phyloP scores from a whole-genome alignment of 2,888 invertebrate genomes.

The Perithous albicinctus region DNA sequence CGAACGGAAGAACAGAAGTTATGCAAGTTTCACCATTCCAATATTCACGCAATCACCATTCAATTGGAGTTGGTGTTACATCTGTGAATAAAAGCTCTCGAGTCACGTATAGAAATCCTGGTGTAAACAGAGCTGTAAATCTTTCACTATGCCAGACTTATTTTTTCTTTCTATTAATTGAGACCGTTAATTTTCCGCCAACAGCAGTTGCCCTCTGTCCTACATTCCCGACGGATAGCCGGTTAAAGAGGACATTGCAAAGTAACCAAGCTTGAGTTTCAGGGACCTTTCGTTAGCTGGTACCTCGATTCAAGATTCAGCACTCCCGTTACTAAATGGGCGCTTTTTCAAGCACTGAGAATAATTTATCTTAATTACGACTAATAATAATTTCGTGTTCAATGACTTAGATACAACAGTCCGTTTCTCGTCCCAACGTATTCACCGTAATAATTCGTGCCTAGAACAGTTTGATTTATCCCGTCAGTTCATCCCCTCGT shows the following conservation, averaged over 20 bases:
- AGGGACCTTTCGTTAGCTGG: neutral
- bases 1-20: neutral
- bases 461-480: slow-evolving; percentile 16
- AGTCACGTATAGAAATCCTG: neutral
- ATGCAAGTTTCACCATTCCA: slow-evolving; percentile 1
- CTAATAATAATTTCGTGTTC: slow-evolving; percentile 61
- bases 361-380: slow-evolving; percentile 65
- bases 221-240: slow-evolving; percentile 16
- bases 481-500: neutral
- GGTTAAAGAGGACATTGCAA: neutral
- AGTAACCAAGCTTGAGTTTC: slow-evolving; percentile 12
- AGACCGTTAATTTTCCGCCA: slow-evolving; percentile 26
- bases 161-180: slow-evolving; percentile 17
- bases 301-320: slow-evolving; percentile 13
- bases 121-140: slow-evolving; percentile 81
- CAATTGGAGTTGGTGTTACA: neutral
- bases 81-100: neutral
- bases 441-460: slow-evolving; percentile 11
- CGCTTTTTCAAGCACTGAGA: slow-evolving; percentile 50
- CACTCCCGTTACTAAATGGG: neutral
- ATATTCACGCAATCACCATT: slow-evolving; percentile 3
- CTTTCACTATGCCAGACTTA: slow-evolving; percentile 67
- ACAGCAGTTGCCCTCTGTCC: neutral
- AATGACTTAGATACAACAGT: neutral
- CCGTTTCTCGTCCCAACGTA: neutral